These are phyloP conservation scores for Craterocephalus amniculus DNA, from an alignment of 2,797 vertebrate genomes.

Conservation along the genomic window DNA sequence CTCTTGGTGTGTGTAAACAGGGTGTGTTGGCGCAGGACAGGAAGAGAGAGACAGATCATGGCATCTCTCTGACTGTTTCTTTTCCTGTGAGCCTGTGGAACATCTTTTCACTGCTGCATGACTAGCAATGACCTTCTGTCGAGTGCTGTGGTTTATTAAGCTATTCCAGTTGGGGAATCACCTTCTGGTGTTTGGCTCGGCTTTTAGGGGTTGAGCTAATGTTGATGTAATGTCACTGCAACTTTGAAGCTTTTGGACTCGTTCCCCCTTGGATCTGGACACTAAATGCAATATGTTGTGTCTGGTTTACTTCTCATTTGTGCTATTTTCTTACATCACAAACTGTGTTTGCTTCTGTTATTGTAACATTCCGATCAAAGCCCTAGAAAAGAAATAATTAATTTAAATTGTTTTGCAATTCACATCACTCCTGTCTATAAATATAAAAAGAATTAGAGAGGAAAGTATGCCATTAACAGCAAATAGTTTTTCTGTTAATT, in stretches of 20 bases:
- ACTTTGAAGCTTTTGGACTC: slow-evolving; percentile 43
- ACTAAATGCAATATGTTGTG: slow-evolving; percentile 29
- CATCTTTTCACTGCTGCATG: slow-evolving; percentile 53
- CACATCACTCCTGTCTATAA: not conserved
- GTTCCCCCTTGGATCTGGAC: slow-evolving; percentile 33
- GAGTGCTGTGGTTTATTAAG: slow-evolving; percentile 55
- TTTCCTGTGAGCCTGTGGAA: slow-evolving; percentile 55
- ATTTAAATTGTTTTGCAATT: not conserved
- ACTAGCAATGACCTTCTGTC: slow-evolving; percentile 70
- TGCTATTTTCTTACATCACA: slow-evolving; percentile 14
- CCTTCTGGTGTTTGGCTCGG: slow-evolving; percentile 64
- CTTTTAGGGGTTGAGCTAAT: slow-evolving; percentile 61
- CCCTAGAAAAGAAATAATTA: not conserved
- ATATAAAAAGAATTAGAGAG: not conserved
- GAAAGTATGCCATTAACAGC: not conserved
- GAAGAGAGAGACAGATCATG: slow-evolving; percentile 27
- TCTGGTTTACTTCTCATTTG: slow-evolving; percentile 1
- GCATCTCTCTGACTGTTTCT: slow-evolving; percentile 32
- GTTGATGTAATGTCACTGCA: slow-evolving; percentile 72
- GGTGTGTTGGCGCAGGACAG: slow-evolving; percentile 26
- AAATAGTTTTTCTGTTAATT: not conserved
- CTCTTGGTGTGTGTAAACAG: slow-evolving; percentile 39
- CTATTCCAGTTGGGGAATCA: slow-evolving; percentile 65
- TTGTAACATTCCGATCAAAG: not conserved
- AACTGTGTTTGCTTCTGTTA: not conserved